Evolutionary conservation across 2,888 invertebrate genomes (phyloP).

Genomic region (Ypsolopha scabrella): DNA sequence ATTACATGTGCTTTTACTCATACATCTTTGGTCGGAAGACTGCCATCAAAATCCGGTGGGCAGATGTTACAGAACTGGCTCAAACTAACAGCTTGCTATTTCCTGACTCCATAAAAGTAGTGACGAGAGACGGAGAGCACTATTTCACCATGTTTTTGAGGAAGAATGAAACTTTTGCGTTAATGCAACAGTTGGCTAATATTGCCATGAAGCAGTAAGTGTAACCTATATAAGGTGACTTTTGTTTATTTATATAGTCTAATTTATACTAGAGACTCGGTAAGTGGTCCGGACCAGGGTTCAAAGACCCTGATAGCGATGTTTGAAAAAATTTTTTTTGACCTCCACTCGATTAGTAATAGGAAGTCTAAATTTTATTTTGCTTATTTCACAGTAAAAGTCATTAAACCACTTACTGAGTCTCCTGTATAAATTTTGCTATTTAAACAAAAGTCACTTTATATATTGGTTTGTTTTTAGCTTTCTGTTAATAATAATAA

Average conservation of each 20-base stretch:
- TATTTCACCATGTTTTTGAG: slow-evolving; percentile 93
- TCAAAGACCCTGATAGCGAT: neutral
- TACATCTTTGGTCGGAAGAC: slow-evolving; percentile 93
- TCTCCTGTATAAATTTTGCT: no score
- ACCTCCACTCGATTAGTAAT: no score
- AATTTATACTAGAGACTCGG: no score
- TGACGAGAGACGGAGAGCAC: slow-evolving; percentile 87
- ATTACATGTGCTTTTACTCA: slow-evolving; percentile 96
- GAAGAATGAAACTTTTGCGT: slow-evolving; percentile 87
- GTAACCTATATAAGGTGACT: neutral
- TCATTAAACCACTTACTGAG: no score
- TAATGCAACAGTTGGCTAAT: slow-evolving; percentile 96
- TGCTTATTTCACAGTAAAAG: no score
- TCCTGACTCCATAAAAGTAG: slow-evolving; percentile 88
- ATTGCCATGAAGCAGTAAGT: slow-evolving; percentile 93
- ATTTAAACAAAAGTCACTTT: no score
- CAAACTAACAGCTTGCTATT: slow-evolving; percentile 83
- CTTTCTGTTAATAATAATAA: no score
- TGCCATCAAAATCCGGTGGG: slow-evolving; percentile 89
- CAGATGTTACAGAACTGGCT: slow-evolving; percentile 85
- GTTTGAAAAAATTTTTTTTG: neutral
- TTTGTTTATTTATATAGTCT: no score
- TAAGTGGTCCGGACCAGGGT: no score
- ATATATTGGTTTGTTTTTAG: no score
- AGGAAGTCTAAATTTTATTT: no score